phyloP scores from a whole-genome alignment of 2,113 vertebrate species.

The Chrysemys picta region DNA sequence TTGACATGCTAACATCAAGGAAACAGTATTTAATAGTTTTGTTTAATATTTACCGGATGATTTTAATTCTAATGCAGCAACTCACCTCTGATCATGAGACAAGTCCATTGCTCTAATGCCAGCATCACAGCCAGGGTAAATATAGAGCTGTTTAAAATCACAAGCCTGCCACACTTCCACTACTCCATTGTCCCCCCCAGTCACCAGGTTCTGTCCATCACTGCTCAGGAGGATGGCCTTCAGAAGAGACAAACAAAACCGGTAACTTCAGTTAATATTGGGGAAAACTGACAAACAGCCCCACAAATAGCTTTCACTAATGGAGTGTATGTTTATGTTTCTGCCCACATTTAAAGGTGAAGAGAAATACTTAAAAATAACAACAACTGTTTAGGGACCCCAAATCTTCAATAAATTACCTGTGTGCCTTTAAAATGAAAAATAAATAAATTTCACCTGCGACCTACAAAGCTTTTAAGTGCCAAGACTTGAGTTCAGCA shows the following conservation, averaged over 20 bases:
- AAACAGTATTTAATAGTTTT: background rate
- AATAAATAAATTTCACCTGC: background rate
- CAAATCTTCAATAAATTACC: background rate
- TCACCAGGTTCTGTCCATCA: conserved; percentile 97
- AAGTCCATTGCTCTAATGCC: conserved; percentile 99
- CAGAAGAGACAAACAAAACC: conserved; percentile 13
- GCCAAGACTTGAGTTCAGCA: background rate
- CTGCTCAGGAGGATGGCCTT: conserved; percentile 97
- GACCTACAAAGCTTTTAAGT: background rate
- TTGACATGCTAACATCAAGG: background rate
- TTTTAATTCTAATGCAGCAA: background rate
- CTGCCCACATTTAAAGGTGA: background rate
- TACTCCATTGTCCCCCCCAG: conserved; percentile 97
- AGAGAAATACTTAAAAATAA: background rate
- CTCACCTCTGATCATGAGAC: conserved; percentile 98
- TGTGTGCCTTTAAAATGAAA: background rate
- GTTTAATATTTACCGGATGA: background rate
- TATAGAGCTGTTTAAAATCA: conserved; percentile 99
- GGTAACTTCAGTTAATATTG: background rate
- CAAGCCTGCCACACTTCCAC: conserved; percentile 99
- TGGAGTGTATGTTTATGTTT: background rate
- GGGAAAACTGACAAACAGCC: background rate
- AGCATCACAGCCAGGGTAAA: conserved; percentile 98
- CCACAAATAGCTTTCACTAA: background rate
- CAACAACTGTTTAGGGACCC: background rate